Conservation (phyloP, 2,113 vertebrate genomes). For the Corythornis madagascariensis region DNA sequence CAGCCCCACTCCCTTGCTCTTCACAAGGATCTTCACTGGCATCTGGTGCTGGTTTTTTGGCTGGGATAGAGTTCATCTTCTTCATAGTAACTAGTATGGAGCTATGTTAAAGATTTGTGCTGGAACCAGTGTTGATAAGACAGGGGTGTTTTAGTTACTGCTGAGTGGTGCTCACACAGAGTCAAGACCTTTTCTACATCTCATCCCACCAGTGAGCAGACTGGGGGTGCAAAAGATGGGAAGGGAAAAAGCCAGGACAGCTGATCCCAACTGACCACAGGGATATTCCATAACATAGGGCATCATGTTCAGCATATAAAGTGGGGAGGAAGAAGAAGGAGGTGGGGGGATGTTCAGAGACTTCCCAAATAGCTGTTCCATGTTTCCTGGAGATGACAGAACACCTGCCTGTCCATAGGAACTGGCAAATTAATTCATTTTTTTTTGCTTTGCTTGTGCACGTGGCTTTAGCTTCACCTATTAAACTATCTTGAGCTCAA, state of each 20-base stretch:
- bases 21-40: not conserved
- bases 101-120: not conserved
- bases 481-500: not conserved
- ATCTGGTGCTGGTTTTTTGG: not conserved
- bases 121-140: not conserved
- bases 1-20: accelerated
- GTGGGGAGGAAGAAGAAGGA: not conserved
- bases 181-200: not conserved
- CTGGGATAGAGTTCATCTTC: not conserved
- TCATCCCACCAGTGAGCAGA: not conserved
- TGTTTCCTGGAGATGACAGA: too few species aligned
- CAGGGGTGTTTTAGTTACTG: not conserved
- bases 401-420: not conserved
- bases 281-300: not conserved
- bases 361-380: not conserved
- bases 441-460: not conserved
- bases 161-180: not conserved
- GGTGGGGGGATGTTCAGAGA: not conserved
- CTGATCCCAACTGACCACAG: not conserved
- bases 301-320: not conserved
- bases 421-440: not conserved
- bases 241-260: not conserved
- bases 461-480: not conserved
- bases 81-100: not conserved
- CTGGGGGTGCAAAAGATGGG: not conserved